Evolutionary conservation across 2,888 invertebrate genomes (phyloP).

Genomic region (Neoaliturus tenellus): DNA sequence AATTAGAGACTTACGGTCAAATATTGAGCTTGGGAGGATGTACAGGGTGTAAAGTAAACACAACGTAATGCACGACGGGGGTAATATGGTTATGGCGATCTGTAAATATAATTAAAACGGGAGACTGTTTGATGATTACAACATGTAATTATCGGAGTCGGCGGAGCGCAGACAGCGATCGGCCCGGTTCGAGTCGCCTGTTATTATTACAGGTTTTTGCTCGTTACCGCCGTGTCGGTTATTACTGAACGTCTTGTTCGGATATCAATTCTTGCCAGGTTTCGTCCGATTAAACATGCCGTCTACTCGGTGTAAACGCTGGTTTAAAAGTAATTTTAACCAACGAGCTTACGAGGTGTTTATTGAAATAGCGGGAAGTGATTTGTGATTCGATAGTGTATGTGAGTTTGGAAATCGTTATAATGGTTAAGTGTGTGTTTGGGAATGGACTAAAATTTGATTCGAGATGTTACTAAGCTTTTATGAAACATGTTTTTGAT

Average conservation of each 20-base stretch:
- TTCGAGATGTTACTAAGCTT: too few species aligned
- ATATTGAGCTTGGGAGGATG: not conserved
- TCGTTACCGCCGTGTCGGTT: conserved; percentile 9
- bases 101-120: conserved; percentile 31
- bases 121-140: not conserved
- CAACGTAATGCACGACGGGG: not conserved
- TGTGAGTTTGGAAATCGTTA: not conserved
- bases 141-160: not conserved
- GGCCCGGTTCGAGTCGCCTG: not conserved
- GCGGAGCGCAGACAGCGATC: not conserved
- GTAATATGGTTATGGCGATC: conserved; percentile 5
- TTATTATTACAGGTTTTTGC: conserved; percentile 30
- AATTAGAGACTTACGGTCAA: not conserved
- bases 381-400: not conserved
- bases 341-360: not conserved
- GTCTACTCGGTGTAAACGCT: not conserved
- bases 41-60: conserved; percentile 4
- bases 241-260: not conserved
- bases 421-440: not conserved
- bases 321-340: not conserved
- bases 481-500: too few species aligned
- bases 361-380: not conserved
- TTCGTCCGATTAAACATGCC: not conserved
- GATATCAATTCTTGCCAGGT: not conserved
- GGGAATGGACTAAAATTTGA: not conserved